Base-by-base conservation (phyloP, 2,797 vertebrate species). In the Hylomyscus alleni region DNA sequence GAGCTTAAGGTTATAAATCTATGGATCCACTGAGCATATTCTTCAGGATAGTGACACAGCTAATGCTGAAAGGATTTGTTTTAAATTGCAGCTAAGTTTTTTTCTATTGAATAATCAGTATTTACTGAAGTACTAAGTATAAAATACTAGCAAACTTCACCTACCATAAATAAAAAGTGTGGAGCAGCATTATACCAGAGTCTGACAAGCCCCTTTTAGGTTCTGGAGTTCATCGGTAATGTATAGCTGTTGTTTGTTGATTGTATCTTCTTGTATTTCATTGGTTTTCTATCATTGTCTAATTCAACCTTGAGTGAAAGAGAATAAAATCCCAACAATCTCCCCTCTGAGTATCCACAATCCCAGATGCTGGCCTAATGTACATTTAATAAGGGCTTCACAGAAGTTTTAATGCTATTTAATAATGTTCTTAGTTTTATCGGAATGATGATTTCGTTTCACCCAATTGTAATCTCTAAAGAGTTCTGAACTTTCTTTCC, bases 81-180 rank as follows among this genome's bases (percentile, higher is more conserved):
- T 91, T 87, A 13, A 1, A 62, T 81, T 95, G 8, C 9, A 69
- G 26, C 73, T 69, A 85, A 58, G 87, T 15, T 5, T 5, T 92
- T 91, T 76, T 37, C 34, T 67, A 7, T 60, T 26, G n/a, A 93
- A 60, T 73, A 47, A 47, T 15, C 10, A 62, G 44, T 73, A 75
- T 76, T 91, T 73, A 65, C 8, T 69, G 84, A 87, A 90, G 26
- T 67, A 50, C 31, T 76, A 80, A 89, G 93, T 87, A 78, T n/a
- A 77, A 93, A 82, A 86, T 81, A 4, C 29, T 65, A 58, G 52
- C 6, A 58, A 58, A 44, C 54, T 24, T 89, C 77, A 82, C 77
- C 86, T 81, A 17, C 65, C 13, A 67, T 56, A 89, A 95, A 37
- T 0, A 87, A 87, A 58, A 50, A 67, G 75, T 5, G 31, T 60